Base-by-base conservation (phyloP, 92 coral and sea anemone genomes). In the Umimayanthus kanabou region DNA sequence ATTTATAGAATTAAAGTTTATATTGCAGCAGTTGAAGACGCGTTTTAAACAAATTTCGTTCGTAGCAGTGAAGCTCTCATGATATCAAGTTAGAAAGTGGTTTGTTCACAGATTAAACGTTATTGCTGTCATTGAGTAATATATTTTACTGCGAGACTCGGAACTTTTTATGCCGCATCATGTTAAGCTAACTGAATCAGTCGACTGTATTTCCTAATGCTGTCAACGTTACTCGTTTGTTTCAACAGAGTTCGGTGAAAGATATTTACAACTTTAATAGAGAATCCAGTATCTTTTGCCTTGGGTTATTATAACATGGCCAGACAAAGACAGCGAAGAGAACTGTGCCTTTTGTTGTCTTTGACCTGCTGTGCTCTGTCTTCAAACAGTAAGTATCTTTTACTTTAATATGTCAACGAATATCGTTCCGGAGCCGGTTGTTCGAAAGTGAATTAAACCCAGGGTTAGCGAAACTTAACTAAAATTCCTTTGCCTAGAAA, bases 311-410 rank as follows among this genome's bases (percentile, higher is more conserved):
- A 2, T 23, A 33, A 28, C 26, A 83, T 83, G 87, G 69, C 66
- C 66, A 57, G 43, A 43, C 28, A 53, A 73, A 47, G 66, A 14
- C 5, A 28, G n/a, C 25, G 10, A 43, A 13, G 26, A 11, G 37
- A 70, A 83, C 10, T 83, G 15, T 40, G 25, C 74, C n/a, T 45
- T 47, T 23, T 39, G 55, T 70, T 83, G 26, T 6, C 45, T 45
- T 4, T 71, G 1, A 43, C 78, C 78, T 70, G 64, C 43, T 83
- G 77, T 5, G 55, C 40, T 30, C 47, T 70, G 28, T 71, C 64
- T 30, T 50, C 42, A 69, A 45, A 43, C 79, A 45, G 87, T 83
- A 83, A 83, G 87, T 83, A 83, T 18, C 8, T 47, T 33, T 33
- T 33, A 33, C 2, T 33, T 33, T 33, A 33, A 33, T 33, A 33